Conservation (phyloP, 2,797 vertebrate genomes). For the Enteromius trimaculatus region DNA sequence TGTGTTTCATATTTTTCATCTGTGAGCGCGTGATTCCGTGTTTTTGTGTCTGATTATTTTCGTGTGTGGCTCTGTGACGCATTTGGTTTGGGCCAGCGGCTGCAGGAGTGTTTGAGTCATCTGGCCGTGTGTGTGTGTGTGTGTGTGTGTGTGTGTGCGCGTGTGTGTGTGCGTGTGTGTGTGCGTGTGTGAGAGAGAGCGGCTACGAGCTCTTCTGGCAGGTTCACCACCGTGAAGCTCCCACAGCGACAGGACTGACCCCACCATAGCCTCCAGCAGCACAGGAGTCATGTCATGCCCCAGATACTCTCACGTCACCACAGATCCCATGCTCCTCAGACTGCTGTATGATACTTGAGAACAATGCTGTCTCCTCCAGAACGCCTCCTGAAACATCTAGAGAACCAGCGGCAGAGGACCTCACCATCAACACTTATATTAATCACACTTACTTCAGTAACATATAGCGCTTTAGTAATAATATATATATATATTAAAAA, state of each 20-base stretch:
- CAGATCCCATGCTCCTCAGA: conserved; percentile 2
- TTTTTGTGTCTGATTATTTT: conserved; percentile 45
- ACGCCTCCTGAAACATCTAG: conserved; percentile 9
- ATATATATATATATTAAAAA: not conserved
- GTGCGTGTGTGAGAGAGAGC: not conserved
- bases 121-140: conserved; percentile 22
- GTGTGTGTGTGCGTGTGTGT: not conserved
- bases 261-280: conserved; percentile 28
- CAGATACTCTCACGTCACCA: conserved; percentile 28
- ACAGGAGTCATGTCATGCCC: conserved; percentile 30
- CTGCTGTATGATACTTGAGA: conserved; percentile 22
- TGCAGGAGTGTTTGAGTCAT: conserved; percentile 57
- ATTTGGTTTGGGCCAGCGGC: conserved; percentile 63
- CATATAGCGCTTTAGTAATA: not conserved
- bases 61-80: conserved; percentile 62
- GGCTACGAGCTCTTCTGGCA: conserved; percentile 70
- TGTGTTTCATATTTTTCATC: conserved; percentile 13
- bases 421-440: not conserved
- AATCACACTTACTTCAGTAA: no score
- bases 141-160: conserved; percentile 16
- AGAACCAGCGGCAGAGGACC: not conserved
- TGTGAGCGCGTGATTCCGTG: conserved; percentile 10
- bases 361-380: conserved; percentile 24
- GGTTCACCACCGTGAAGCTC: conserved; percentile 68
- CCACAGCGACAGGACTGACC: conserved; percentile 51